Evolutionary conservation across 2,113 vertebrate species (phyloP).

Genomic region (Periophthalmodon schlosseri): DNA sequence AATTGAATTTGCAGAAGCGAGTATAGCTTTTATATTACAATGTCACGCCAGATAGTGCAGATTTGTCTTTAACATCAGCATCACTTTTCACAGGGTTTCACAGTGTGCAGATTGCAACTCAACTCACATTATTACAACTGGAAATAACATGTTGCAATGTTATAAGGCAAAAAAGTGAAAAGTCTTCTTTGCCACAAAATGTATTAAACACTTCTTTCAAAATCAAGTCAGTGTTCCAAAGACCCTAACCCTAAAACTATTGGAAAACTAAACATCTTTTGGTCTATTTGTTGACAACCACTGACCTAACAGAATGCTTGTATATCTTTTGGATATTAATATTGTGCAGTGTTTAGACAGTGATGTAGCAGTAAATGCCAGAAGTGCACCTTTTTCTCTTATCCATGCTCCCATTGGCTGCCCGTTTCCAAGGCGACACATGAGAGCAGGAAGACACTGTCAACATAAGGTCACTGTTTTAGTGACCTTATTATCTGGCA

Average conservation of each 20-base stretch:
- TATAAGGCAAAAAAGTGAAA: too few species aligned
- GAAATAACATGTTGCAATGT: background rate
- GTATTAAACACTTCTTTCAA: too few species aligned
- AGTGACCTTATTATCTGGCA: conserved; percentile 43
- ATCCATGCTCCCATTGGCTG: conserved; percentile 46
- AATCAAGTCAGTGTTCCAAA: too few species aligned
- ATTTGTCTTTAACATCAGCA: conserved; percentile 17
- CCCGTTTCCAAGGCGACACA: conserved; percentile 63
- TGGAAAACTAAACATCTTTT: too few species aligned
- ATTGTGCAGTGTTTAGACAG: conserved; percentile 29
- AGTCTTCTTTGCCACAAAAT: too few species aligned
- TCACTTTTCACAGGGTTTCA: conserved; percentile 7
- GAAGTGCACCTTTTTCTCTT: conserved; percentile 44
- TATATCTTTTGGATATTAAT: background rate
- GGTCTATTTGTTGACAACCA: background rate
- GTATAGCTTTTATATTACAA: conserved; percentile 7
- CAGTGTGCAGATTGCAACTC: conserved; percentile 11
- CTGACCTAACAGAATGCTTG: background rate
- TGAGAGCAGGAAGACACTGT: conserved; percentile 42
- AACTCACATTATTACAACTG: conserved; percentile 1
- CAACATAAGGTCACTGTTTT: conserved; percentile 44
- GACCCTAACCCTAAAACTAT: too few species aligned
- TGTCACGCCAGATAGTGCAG: conserved; percentile 7
- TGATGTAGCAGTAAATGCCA: conserved; percentile 30
- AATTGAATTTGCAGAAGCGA: conserved; percentile 32